Percentiles rank a stretch among this genome's conserved stretches.
These are phyloP conservation scores for Ectemnius cavifrons DNA, from an alignment of 2,888 invertebrate species.

Conservation along the genomic window DNA sequence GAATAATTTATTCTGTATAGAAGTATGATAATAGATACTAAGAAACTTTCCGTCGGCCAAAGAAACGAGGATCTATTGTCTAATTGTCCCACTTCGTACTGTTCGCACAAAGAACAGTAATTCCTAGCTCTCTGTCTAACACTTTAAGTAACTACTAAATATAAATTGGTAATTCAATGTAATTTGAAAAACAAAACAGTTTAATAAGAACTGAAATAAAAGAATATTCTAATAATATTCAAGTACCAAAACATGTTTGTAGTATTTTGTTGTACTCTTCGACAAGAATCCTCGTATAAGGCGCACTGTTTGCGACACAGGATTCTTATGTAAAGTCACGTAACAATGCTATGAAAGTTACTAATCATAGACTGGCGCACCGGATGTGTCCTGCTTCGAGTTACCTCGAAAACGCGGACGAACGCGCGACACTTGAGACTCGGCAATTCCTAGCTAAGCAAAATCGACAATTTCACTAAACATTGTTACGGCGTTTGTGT, in stretches of 20 bases:
- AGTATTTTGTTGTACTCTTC: neutral
- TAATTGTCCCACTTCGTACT: too few relatives aligned
- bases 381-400: slow-evolving; percentile 39
- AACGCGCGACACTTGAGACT: slow-evolving; percentile 9
- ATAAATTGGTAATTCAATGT: too few relatives aligned
- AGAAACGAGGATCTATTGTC: neutral
- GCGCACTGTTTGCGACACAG: slow-evolving; percentile 64
- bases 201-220: neutral
- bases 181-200: too few relatives aligned
- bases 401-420: slow-evolving; percentile 25
- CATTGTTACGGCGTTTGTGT: slow-evolving; percentile 27
- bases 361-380: slow-evolving; percentile 63
- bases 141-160: too few relatives aligned
- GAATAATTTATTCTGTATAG: slow-evolving; percentile 46
- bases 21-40: slow-evolving; percentile 42
- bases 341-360: slow-evolving; percentile 64
- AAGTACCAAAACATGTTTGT: too few relatives aligned
- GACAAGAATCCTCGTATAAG: slow-evolving; percentile 8
- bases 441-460: neutral
- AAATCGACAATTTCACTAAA: neutral
- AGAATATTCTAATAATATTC: neutral
- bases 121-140: too few relatives aligned
- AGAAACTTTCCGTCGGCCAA: slow-evolving; percentile 15
- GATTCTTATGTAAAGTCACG: slow-evolving; percentile 72
- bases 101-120: neutral